Conservation (phyloP, 2,113 vertebrate genomes). For the Pterocles burchelli region DNA sequence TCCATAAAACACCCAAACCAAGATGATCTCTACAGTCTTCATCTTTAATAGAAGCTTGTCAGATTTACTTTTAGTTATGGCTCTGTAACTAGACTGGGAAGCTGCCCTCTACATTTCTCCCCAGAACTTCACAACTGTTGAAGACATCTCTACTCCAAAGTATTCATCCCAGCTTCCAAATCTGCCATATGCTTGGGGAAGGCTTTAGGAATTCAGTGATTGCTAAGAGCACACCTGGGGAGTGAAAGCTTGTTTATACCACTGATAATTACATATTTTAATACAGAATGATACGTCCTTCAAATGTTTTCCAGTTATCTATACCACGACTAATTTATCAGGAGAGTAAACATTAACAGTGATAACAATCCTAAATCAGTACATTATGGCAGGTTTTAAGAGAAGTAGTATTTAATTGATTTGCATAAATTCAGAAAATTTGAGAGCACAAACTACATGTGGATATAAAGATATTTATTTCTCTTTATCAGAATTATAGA, state of each 20-base stretch:
- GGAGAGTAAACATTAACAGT: background rate
- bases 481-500: background rate
- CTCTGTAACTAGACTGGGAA: constrained; percentile 13
- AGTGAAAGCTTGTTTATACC: background rate
- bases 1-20: background rate
- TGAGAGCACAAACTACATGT: background rate
- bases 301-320: background rate
- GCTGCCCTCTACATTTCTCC: background rate
- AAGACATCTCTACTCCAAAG: background rate
- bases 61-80: constrained; percentile 33
- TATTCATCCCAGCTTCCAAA: background rate
- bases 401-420: background rate
- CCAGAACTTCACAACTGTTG: background rate
- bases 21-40: constrained; percentile 15
- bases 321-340: background rate
- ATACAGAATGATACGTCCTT: background rate
- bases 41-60: constrained; percentile 28
- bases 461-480: background rate
- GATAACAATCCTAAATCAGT: background rate
- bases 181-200: background rate
- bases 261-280: background rate
- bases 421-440: background rate
- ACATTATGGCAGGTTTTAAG: background rate
- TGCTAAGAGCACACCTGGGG: background rate
- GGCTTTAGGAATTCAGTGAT: background rate